These are phyloP conservation scores for Raja brachyura DNA, from an alignment of 2,113 vertebrate species.

Conservation along the genomic window DNA sequence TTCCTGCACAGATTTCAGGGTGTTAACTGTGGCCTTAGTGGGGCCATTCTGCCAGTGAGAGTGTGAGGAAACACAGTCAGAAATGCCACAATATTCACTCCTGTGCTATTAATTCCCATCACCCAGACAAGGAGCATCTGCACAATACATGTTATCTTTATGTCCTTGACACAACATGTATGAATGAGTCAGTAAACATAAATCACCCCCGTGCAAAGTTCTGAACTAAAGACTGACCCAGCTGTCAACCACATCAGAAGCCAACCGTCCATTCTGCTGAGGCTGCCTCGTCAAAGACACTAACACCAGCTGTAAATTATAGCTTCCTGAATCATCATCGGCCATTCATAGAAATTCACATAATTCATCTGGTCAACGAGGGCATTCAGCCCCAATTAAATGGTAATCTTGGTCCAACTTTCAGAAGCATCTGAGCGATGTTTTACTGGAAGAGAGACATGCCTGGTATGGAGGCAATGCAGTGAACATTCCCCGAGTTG, in stretches of 20 bases:
- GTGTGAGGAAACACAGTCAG: background rate
- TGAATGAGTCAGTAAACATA: background rate
- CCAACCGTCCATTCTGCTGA: background rate
- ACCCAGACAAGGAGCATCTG: background rate
- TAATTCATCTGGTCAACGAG: no score
- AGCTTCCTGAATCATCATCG: background rate
- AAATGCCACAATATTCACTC: background rate
- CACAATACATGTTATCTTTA: background rate
- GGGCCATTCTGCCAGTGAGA: background rate
- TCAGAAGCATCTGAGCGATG: no score
- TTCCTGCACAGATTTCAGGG: no score
- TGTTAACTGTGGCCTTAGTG: no score
- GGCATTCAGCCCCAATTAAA: no score
- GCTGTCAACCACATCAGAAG: background rate
- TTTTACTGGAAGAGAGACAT: no score
- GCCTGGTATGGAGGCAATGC: no score
- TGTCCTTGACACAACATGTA: background rate
- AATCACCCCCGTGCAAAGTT: background rate
- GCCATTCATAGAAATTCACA: background rate
- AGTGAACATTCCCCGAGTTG: no score
- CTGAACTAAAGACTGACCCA: background rate
- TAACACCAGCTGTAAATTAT: background rate
- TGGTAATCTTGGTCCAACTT: no score
- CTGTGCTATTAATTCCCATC: background rate
- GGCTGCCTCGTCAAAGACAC: background rate